Base-by-base conservation (phyloP, 64 coral and sea anemone species). In the Actinia equina region DNA sequence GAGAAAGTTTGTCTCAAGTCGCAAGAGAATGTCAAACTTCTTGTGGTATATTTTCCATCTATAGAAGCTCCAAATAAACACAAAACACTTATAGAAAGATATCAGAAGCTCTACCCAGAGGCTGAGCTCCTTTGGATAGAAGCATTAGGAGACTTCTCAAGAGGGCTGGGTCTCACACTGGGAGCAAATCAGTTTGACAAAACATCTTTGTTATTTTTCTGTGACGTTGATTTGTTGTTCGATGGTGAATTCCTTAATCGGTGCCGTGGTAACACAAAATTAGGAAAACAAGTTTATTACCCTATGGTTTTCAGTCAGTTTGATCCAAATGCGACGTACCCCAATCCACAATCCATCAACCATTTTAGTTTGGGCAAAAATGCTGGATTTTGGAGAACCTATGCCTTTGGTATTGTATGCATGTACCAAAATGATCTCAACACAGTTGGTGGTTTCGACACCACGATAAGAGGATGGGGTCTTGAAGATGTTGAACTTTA, bases 271-370 rank as follows among this genome's bases (percentile, higher is more conserved):
- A 95, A 99, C 42, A 86, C 97, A 5, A 84, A 90, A 61, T 51
- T 95, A 27, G 97, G 97, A 22, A 88, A 99, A 53, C 97, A 90
- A 54, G 93, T 99, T 4, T 99, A 99, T 88, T 99, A 95, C 15
- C 97, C 97, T 2, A 99, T 99, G 93, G 97, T 99, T 0, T 99
- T 99, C 20, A 99, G 97, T 93, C 93, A 99, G 57, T 99, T 91
- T 78, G 86, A 96, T 43, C 85, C 94, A 1, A 86, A 93, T 22
- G 78, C 89, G 5, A 93, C 88, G 6, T 94, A 98, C 26, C 44
- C 54, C 46, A 91, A 94, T 2, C 55, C 64, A 43, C 59, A 90
- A 67, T 49, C 85, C 19, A 26, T 52, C 17, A 80, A 86, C 13
- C 51, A 90, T 61, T 94, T 95, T 42, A 61, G 61, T 62, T 78